phyloP scores from a whole-genome alignment of 2,797 vertebrate genomes.

The Molossus alvarezi region DNA sequence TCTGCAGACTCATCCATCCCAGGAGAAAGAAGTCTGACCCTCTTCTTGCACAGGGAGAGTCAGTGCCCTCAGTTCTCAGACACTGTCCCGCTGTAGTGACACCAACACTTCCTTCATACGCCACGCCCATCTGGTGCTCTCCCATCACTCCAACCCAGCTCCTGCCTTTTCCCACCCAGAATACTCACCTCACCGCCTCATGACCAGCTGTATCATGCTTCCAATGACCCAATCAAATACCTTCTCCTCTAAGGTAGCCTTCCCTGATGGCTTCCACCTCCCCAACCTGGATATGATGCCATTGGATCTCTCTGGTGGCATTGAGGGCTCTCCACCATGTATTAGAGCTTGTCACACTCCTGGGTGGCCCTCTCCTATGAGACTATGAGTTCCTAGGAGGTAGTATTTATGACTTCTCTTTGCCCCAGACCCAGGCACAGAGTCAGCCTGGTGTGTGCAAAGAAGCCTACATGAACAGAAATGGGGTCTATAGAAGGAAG shows the following conservation, averaged over 20 bases:
- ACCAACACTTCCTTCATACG: not conserved
- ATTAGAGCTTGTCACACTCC: not conserved
- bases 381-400: not conserved
- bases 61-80: not conserved
- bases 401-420: not conserved
- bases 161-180: not conserved
- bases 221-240: not conserved
- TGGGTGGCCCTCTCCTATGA: not conserved
- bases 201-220: not conserved
- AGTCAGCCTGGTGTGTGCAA: not conserved
- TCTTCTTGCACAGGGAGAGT: not conserved
- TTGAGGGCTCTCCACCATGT: not conserved
- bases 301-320: not conserved
- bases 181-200: not conserved
- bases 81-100: not conserved
- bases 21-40: not conserved
- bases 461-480: not conserved
- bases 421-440: not conserved
- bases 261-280: not conserved
- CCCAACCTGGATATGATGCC: not conserved
- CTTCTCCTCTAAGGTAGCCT: conserved; percentile 12
- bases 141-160: not conserved
- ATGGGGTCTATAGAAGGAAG: not conserved
- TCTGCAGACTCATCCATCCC: not conserved
- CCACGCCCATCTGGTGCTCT: fast-evolving